Evolutionary conservation across 2,888 invertebrate genomes (phyloP).

Genomic region (Trachelus stipa): DNA sequence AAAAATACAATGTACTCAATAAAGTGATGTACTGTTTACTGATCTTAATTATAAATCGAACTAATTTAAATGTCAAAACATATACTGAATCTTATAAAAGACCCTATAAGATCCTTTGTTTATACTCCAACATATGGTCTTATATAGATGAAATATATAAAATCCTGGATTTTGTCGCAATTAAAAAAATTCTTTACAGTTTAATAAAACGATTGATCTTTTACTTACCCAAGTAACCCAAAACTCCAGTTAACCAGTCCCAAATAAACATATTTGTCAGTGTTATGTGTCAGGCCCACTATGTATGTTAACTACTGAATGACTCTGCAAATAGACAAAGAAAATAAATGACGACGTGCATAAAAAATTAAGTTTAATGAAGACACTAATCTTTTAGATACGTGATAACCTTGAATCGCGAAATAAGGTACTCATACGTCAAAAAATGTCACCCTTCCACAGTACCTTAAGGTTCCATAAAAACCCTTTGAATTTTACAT

Average conservation of each 20-base stretch:
- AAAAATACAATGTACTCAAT: slow-evolving; percentile 4
- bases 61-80: not conserved
- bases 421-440: slow-evolving; percentile 11
- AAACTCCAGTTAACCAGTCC: slow-evolving; percentile 95
- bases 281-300: slow-evolving; percentile 28
- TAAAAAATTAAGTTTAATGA: slow-evolving; percentile 18
- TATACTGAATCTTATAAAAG: not conserved
- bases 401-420: slow-evolving; percentile 25
- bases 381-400: slow-evolving; percentile 4
- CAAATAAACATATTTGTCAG: slow-evolving; percentile 84
- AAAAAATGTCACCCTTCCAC: not conserved
- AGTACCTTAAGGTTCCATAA: not conserved
- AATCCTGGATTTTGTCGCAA: not conserved
- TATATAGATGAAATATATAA: not conserved
- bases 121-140: slow-evolving; percentile 17
- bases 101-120: not conserved
- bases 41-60: not conserved
- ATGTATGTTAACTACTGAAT: slow-evolving; percentile 44
- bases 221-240: slow-evolving; percentile 90
- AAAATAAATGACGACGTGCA: slow-evolving; percentile 24
- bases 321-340: slow-evolving; percentile 61
- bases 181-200: not conserved
- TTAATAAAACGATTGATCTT: slow-evolving; percentile 22
- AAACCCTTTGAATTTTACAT: not conserved
- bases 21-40: not conserved